These are phyloP conservation scores for Xerus rutilus DNA, from an alignment of 2,797 vertebrate genomes.

Conservation along the genomic window DNA sequence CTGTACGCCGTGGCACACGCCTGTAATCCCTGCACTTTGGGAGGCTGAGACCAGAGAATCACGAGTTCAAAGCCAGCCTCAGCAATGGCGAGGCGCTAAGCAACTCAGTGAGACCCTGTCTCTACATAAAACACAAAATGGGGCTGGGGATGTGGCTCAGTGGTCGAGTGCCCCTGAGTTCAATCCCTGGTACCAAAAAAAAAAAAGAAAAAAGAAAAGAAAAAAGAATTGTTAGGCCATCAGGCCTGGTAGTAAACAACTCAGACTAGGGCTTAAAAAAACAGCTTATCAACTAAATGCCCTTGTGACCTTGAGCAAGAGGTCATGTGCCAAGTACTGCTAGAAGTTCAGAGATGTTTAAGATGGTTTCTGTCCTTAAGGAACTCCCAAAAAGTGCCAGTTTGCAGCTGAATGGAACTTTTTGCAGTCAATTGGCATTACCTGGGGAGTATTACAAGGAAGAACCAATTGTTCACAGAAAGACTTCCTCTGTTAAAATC, in stretches of 20 bases:
- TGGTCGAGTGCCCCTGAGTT: no score
- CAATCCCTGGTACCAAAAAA: no score
- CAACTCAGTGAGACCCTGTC: no score
- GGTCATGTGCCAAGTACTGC: rapidly evolving
- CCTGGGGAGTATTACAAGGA: not conserved
- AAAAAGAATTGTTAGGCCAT: not conserved
- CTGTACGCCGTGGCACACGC: no score
- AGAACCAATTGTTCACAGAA: not conserved
- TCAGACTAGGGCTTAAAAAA: not conserved
- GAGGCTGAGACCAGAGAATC: no score
- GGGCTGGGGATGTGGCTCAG: no score
- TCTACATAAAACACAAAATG: no score
- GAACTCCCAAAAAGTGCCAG: rapidly evolving
- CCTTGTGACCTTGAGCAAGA: not conserved
- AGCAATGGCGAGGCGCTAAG: no score
- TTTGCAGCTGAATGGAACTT: not conserved
- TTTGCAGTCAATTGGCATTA: not conserved
- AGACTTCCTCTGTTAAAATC: not conserved
- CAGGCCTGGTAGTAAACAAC: not conserved
- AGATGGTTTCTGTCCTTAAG: not conserved
- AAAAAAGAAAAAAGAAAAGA: no score
- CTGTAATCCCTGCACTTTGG: no score
- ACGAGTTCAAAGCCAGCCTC: no score
- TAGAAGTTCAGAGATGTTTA: not conserved
- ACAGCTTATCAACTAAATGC: not conserved